phyloP scores from a whole-genome alignment of 2,113 vertebrate genomes.

The Xenopus borealis region DNA sequence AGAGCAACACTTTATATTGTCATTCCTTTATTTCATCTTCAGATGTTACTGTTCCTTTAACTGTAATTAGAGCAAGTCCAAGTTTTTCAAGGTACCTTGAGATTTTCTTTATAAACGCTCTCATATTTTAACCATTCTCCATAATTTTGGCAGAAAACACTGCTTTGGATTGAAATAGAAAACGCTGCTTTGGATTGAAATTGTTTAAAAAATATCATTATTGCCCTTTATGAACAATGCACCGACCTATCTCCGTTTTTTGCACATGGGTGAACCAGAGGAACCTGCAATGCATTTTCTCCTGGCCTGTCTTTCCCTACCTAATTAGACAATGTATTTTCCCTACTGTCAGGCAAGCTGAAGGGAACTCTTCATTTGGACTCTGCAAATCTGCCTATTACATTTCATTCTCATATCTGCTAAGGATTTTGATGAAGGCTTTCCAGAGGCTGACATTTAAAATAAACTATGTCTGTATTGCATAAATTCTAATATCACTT shows the following conservation, averaged over 20 bases:
- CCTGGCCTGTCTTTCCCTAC: not conserved
- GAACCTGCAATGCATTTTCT: constrained; percentile 1
- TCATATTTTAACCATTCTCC: no score
- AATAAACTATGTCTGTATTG: constrained; percentile 30
- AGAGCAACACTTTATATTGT: no score
- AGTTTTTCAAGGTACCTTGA: no score
- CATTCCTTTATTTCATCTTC: no score
- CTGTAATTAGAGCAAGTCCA: no score
- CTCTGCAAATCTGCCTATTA: constrained; percentile 19
- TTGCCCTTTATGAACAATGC: not conserved
- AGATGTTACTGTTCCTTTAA: no score
- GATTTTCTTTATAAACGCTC: no score
- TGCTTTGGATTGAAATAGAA: not conserved
- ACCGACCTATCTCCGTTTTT: not conserved
- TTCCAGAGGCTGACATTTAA: constrained; percentile 9
- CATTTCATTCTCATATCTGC: constrained; percentile 30
- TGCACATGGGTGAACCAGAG: not conserved
- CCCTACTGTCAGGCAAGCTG: constrained; percentile 17
- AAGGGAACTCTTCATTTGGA: constrained; percentile 18
- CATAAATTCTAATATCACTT: constrained; percentile 30
- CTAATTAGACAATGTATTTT: constrained; percentile 18
- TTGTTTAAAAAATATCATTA: not conserved
- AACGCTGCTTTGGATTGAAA: not conserved
- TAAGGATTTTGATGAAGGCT: constrained; percentile 27
- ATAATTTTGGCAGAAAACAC: no score